Evolutionary conservation across 1,140 invertebrate genomes (phyloP), one percentile per base, ranked within the genome.

Genomic region (Penaeus vannamei): DNA sequence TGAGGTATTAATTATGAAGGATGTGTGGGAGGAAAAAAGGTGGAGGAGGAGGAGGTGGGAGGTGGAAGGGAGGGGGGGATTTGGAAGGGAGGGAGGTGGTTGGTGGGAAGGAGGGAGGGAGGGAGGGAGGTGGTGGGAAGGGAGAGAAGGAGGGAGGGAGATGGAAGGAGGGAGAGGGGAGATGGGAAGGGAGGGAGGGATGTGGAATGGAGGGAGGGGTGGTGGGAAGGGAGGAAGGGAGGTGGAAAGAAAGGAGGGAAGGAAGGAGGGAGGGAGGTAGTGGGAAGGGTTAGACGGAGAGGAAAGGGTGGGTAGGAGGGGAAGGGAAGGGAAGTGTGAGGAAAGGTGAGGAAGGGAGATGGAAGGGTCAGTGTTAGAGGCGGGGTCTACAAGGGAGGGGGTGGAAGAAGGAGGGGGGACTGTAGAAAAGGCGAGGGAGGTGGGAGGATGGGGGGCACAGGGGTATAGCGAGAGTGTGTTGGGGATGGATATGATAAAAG

Each of bases 1-100:
- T 23, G 42, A 60, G 20, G 22, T 83, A 59, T 59, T 83, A 23
- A 42, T 64, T 20, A n/a, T 36, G 59, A 83, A 36, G 7, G 46
- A n/a, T 42, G 81, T n/a, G 81, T 42, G 36, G 81, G 81, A 61
- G 81, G 36, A 59, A 23, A 32, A 72, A 32, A 17, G 66, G 32
- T 26, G 32, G 66, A 72, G 32, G 32, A 1, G 17, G 77, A 23
- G 12, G 26, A 2, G 26, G 19, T 3, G 2, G 32, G 26, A 20
- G 23, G 26, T 14, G 42, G 42, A 10, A 80, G 26, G 42, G 2
- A 17, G 26, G 20, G 7, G 19, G n/a, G 10, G 29, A 8, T 1
- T 2, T 14, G 66, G 32, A 1, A 26, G 32, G 32, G 29, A 32
- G n/a, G 81, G 17, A 23, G 29, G 53, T 1, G 20, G 29, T 59